Percentiles rank a stretch among this genome's conserved stretches.
Conservation (phyloP, 1,140 invertebrate species). For the Calliopsis andreniformis region DNA sequence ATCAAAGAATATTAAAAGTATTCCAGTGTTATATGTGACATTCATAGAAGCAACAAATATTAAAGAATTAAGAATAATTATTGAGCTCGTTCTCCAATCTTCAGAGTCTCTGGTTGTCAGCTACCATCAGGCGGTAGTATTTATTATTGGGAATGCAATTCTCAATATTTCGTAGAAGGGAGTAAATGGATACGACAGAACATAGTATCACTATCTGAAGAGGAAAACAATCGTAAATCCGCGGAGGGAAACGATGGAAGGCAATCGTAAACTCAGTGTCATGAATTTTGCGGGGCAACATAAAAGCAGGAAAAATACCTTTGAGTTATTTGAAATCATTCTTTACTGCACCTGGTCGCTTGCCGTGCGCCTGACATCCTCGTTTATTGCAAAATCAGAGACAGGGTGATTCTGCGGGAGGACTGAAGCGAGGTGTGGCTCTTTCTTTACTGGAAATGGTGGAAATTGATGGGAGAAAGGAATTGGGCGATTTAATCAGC, state of each 20-base stretch:
- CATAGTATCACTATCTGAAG: not conserved
- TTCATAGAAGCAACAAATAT: too few relatives aligned
- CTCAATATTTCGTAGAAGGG: not conserved
- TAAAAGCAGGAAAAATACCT: slow-evolving; percentile 7
- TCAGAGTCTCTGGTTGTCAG: too few relatives aligned
- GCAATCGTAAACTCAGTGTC: slow-evolving; percentile 11
- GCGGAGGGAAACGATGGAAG: not conserved
- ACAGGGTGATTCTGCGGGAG: not conserved
- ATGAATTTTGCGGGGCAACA: not conserved
- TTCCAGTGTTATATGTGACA: too few relatives aligned
- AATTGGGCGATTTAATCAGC: too few relatives aligned
- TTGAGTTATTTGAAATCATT: slow-evolving; percentile 10
- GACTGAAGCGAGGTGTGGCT: too few relatives aligned
- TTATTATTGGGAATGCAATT: not conserved
- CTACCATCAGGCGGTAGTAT: not conserved
- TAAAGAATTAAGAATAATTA: too few relatives aligned
- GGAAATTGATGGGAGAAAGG: too few relatives aligned
- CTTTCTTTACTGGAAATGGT: too few relatives aligned
- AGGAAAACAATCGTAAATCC: slow-evolving; percentile 35
- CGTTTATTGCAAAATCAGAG: not conserved
- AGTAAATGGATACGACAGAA: not conserved
- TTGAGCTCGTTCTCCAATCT: too few relatives aligned
- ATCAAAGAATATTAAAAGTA: too few relatives aligned
- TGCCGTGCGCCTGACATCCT: not conserved
- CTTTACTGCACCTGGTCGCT: slow-evolving; percentile 8